Evolutionary conservation across 2,113 vertebrate species (phyloP).

Genomic region (Hydrochoerus hydrochaeris): DNA sequence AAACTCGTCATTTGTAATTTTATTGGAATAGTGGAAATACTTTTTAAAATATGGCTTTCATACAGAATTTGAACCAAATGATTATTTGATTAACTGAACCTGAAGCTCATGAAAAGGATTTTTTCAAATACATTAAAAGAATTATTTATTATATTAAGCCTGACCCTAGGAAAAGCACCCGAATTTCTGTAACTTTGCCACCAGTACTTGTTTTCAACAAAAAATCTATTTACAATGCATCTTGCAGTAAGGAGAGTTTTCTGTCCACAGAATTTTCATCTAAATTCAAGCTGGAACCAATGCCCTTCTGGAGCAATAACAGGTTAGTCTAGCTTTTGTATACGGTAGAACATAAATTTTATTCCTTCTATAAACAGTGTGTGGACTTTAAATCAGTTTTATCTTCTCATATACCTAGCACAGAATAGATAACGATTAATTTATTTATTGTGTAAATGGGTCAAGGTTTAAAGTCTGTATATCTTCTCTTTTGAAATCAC

Average conservation of each 20-base stretch:
- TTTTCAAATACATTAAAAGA: slow-evolving; percentile 10
- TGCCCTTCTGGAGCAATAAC: background rate
- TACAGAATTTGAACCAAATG: slow-evolving; percentile 23
- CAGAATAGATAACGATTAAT: background rate
- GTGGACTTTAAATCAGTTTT: background rate
- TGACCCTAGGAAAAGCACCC: background rate
- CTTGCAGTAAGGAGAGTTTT: background rate
- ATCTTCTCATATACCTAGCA: background rate
- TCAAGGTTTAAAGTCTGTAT: background rate
- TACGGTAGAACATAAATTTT: background rate
- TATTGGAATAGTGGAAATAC: background rate
- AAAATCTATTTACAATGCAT: background rate
- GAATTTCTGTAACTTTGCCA: slow-evolving; percentile 11
- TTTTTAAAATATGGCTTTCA: slow-evolving; percentile 35
- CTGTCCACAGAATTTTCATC: background rate
- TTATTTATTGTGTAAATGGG: background rate
- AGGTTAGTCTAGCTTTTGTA: background rate
- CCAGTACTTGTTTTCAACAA: background rate
- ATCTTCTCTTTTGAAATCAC: background rate
- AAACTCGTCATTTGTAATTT: background rate
- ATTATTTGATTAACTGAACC: background rate
- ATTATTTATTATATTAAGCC: background rate
- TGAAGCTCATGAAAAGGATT: background rate
- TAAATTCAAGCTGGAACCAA: background rate
- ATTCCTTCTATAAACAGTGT: background rate